Percentiles rank a stretch among this genome's conserved stretches.
Conservation (phyloP, 1,140 invertebrate genomes). For the Asobara japonica region DNA sequence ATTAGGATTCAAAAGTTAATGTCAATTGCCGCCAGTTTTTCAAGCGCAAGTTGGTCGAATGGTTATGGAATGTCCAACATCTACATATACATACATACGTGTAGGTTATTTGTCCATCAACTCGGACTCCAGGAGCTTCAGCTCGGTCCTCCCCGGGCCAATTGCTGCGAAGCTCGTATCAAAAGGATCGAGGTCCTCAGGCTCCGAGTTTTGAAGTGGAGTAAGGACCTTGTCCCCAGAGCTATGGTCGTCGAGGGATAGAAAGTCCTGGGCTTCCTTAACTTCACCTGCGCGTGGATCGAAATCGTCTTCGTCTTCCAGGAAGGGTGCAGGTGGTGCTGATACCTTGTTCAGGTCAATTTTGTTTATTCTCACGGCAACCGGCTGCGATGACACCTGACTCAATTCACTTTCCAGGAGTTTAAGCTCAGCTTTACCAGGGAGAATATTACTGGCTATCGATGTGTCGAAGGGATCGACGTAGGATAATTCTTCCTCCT, state of each 20-base stretch:
- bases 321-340: neutral
- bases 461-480: constrained; percentile 85
- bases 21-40: too few species aligned
- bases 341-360: constrained; percentile 40
- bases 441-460: constrained; percentile 77
- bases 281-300: constrained; percentile 54
- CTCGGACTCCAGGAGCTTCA: constrained; percentile 72
- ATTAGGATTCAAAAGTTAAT: too few species aligned
- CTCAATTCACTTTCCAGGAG: constrained; percentile 79
- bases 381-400: constrained; percentile 41
- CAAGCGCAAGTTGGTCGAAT: too few species aligned
- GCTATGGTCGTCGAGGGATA: constrained; percentile 51
- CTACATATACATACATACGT: too few species aligned
- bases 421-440: constrained; percentile 81
- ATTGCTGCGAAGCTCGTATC: constrained; percentile 73
- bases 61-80: neutral
- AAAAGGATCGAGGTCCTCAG: constrained; percentile 72
- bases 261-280: constrained; percentile 48
- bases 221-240: constrained; percentile 61
- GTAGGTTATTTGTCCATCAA: constrained; percentile 49
- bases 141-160: constrained; percentile 70
- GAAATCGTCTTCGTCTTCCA: constrained; percentile 56
- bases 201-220: constrained; percentile 52
- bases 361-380: constrained; percentile 41
- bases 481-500: constrained; percentile 57